phyloP scores from a whole-genome alignment of 1,140 invertebrate species.

The Carcinoscorpius rotundicauda region DNA sequence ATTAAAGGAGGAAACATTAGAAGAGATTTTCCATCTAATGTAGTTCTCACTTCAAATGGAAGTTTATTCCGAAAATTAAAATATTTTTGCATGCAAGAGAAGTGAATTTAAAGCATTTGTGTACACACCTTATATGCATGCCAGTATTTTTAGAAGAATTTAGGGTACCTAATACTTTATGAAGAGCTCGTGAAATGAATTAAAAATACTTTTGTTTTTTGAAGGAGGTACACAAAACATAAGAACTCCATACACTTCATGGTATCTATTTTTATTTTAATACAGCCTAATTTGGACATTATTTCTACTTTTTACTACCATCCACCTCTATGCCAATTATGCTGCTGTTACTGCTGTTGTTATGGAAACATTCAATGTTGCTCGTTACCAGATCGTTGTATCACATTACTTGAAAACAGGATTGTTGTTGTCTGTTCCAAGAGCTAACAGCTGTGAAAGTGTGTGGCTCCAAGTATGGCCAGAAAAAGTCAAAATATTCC shows the following conservation, averaged over 20 bases:
- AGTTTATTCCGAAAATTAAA: too few relatives aligned
- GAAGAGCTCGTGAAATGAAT: constrained; percentile 4
- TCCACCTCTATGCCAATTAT: constrained; percentile 80
- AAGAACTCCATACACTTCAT: neutral
- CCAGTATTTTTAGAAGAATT: neutral
- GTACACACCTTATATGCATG: neutral
- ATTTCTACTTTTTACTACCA: constrained; percentile 54
- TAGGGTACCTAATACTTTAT: neutral
- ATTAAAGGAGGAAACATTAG: too few relatives aligned
- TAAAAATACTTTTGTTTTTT: constrained; percentile 21
- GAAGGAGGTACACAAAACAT: constrained; percentile 10
- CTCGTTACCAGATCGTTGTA: constrained; percentile 53
- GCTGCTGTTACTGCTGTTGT: constrained; percentile 58
- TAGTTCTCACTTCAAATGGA: too few relatives aligned
- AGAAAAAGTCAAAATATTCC: constrained; percentile 1
- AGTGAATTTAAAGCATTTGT: neutral
- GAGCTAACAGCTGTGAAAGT: constrained; percentile 44
- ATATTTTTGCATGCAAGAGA: too few relatives aligned
- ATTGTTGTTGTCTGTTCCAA: constrained; percentile 36
- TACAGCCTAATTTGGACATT: constrained; percentile 49
- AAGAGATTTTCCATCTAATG: too few relatives aligned
- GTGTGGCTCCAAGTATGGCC: constrained; percentile 12
- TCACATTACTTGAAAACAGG: constrained; percentile 40
- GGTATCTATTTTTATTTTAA: neutral
- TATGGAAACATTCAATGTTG: constrained; percentile 65